Evolutionary conservation across 2,888 invertebrate species (phyloP).

Genomic region (Mantis religiosa): DNA sequence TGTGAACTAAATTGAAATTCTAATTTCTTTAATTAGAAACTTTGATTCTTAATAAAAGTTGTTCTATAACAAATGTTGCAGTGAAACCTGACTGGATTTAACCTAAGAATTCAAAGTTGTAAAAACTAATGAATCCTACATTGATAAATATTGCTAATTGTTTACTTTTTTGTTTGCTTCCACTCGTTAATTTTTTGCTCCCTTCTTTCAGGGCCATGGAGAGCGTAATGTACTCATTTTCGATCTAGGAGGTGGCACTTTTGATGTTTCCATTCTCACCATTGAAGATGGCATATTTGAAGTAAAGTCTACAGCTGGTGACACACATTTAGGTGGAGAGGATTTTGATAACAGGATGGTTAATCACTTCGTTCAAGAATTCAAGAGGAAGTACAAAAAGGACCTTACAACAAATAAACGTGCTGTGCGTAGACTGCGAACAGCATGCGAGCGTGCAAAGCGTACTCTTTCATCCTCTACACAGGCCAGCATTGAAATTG

Average conservation of each 20-base stretch:
- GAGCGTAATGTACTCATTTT: conserved; percentile 57
- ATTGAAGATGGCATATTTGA: conserved; percentile 68
- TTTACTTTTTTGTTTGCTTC: no score
- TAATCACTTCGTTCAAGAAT: conserved; percentile 52
- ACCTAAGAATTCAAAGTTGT: no score
- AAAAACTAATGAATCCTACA: no score
- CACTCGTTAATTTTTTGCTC: background rate
- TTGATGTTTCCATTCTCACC: conserved; percentile 63
- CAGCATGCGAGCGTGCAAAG: conserved; percentile 50
- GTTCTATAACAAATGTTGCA: no score
- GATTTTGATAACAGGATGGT: conserved; percentile 57
- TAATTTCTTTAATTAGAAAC: no score
- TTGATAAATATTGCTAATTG: no score
- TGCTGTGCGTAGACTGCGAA: conserved; percentile 45
- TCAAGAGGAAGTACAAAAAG: conserved; percentile 50
- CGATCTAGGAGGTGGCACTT: conserved; percentile 64
- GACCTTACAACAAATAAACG: conserved; percentile 47
- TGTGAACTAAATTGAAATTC: no score
- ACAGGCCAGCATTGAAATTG: conserved; percentile 50
- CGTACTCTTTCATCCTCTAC: conserved; percentile 48
- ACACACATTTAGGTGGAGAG: conserved; percentile 55
- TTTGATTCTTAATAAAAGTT: no score
- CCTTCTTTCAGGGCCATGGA: conserved; percentile 35
- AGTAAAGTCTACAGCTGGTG: conserved; percentile 62
- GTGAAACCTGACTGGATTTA: no score